Evolutionary conservation across 2,797 vertebrate genomes (phyloP).

Genomic region (Etheostoma perlongum): DNA sequence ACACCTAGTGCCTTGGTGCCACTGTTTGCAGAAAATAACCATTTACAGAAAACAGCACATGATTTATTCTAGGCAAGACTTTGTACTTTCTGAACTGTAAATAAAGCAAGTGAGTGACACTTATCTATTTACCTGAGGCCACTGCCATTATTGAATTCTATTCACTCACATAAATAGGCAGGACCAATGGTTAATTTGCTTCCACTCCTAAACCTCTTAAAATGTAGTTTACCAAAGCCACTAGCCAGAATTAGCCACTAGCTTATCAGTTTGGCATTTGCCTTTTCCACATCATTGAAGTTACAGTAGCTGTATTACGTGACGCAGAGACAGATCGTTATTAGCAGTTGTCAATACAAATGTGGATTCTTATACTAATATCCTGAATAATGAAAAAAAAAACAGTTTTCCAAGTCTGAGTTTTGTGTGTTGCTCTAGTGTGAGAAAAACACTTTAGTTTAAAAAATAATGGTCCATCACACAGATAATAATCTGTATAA

Average conservation of each 20-base stretch:
- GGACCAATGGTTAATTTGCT: slow-evolving; percentile 22
- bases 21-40: slow-evolving; percentile 8
- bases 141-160: slow-evolving; percentile 13
- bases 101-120: slow-evolving; percentile 9
- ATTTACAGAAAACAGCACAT: neutral
- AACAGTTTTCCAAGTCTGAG: neutral
- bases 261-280: neutral
- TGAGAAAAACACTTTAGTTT: neutral
- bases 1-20: neutral
- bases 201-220: slow-evolving; percentile 1
- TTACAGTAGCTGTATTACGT: neutral
- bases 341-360: neutral
- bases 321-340: neutral
- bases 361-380: neutral
- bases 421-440: neutral
- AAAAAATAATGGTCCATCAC: neutral
- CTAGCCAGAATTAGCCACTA: neutral
- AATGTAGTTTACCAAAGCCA: neutral
- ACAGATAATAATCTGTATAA: neutral
- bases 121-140: slow-evolving; percentile 23
- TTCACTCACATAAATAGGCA: slow-evolving; percentile 4
- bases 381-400: slow-evolving; percentile 1
- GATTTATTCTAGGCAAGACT: neutral
- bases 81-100: slow-evolving; percentile 13
- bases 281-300: neutral